Base-by-base conservation (phyloP, 2,797 vertebrate genomes). In the Toxotes lorentzi region DNA sequence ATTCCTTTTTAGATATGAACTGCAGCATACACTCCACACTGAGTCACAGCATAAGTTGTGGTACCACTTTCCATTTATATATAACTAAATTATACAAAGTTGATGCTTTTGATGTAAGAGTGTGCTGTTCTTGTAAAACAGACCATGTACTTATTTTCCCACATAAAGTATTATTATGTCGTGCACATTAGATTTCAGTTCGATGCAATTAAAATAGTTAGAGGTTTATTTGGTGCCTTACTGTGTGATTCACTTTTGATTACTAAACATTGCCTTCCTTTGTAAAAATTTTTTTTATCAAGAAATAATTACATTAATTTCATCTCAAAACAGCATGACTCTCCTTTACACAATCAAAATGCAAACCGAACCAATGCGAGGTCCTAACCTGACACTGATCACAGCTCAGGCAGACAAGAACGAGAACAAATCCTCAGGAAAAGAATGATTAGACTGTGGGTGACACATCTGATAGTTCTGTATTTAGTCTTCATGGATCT, bases 401-500 rank as follows among this genome's bases (percentile, higher is more conserved):
- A 85, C 86, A 89, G 83, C 64, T 59, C 16, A 47, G 57, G 73
- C 70, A 83, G 79, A 76, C 80, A 81, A 87, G 89, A 24, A 70
- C 63, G 73, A 71, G n/a, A 83, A 80, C 69, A 86, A 67, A 85
- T 83, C 59, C 58, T 80, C 65, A 62, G 83, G 77, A 86, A 88
- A 70, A 76, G 62, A 66, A 70, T 21, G 62, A 86, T 82, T 81
- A 78, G 69, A 75, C 73, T 63, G 57, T 50, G 60, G 45, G 61
- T 50, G 70, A 78, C 56, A 64, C 81, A 88, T 84, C 82, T 86
- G 77, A 91, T 91, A 87, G 89, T 85, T 89, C 87, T 88, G 75
- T 78, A 68, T 92, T 89, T 84, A 73, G 79, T 78, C 64, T 86
- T 85, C 75, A 79, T 86, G 69, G 76, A 81, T 81, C 73, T 85